Conservation (phyloP, 92 coral and sea anemone genomes). For the Parazoanthus darwini region DNA sequence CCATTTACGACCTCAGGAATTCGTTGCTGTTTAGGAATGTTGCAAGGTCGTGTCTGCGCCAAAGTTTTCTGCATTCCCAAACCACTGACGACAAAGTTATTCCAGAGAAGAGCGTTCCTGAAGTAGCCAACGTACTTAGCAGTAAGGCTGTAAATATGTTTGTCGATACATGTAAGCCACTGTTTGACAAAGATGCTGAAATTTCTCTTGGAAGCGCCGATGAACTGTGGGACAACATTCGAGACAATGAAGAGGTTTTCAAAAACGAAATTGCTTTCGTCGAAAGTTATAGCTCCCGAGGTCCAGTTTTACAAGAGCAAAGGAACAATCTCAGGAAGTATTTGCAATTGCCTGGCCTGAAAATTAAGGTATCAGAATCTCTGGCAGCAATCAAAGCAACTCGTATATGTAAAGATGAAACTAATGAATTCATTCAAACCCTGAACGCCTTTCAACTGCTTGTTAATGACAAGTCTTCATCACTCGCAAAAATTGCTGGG, state of each 20-base stretch:
- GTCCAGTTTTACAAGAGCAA: slow-evolving; percentile 16
- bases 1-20: neutral
- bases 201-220: slow-evolving; percentile 38
- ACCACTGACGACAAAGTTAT: neutral
- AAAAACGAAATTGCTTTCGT: slow-evolving; percentile 8
- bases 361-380: slow-evolving; percentile 2
- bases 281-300: slow-evolving; percentile 1
- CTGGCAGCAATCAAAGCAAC: slow-evolving; percentile 22
- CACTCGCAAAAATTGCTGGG: neutral
- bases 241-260: slow-evolving; percentile 2
- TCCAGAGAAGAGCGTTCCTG: neutral
- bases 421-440: neutral
- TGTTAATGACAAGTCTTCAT: slow-evolving; percentile 5
- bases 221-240: slow-evolving; percentile 20
- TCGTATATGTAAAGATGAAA: neutral
- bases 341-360: slow-evolving; percentile 4
- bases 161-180: slow-evolving; percentile 33
- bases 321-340: slow-evolving; percentile 35
- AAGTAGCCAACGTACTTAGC: slow-evolving; percentile 14
- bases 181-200: slow-evolving; percentile 22
- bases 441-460: neutral
- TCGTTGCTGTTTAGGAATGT: slow-evolving; percentile 10
- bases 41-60: slow-evolving; percentile 17
- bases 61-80: neutral
- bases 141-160: slow-evolving; percentile 13